Percentiles rank a stretch among this genome's conserved stretches.
Evolutionary conservation across 1,140 invertebrate genomes (phyloP).

Genomic region (Micrasema minimum): DNA sequence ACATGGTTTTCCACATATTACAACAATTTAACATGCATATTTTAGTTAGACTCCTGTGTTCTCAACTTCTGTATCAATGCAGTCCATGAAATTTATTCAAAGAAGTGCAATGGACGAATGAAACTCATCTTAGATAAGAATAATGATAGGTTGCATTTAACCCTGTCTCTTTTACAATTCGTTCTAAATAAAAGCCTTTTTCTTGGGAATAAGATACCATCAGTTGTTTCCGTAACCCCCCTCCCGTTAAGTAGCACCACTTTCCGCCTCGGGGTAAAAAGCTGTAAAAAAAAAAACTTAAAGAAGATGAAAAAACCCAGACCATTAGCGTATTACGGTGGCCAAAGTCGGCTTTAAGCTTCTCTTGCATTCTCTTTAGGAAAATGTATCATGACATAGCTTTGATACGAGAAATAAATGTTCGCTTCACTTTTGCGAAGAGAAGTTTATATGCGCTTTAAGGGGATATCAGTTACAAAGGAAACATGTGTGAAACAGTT

Average conservation of each 20-base stretch:
- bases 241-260: constrained; percentile 24
- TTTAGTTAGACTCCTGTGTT: too few species aligned
- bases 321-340: constrained; percentile 33
- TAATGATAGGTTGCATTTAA: too few species aligned
- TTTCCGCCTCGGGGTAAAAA: constrained; percentile 22
- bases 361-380: constrained; percentile 36
- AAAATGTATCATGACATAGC: constrained; percentile 28
- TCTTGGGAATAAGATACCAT: constrained; percentile 28
- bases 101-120: too few species aligned
- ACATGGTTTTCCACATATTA: too few species aligned
- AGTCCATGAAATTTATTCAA: too few species aligned
- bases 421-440: constrained; percentile 15
- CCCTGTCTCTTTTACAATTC: too few species aligned
- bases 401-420: constrained; percentile 26
- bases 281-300: constrained; percentile 8
- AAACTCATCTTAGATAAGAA: too few species aligned
- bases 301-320: constrained; percentile 1
- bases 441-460: background rate
- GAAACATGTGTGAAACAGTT: background rate
- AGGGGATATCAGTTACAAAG: too few species aligned
- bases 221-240: constrained; percentile 6
- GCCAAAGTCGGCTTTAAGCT: constrained; percentile 1
- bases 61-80: too few species aligned
- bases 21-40: too few species aligned
- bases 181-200: too few species aligned